Evolutionary conservation across 2,888 invertebrate genomes (phyloP).

Genomic region (Pterobdella sp.): DNA sequence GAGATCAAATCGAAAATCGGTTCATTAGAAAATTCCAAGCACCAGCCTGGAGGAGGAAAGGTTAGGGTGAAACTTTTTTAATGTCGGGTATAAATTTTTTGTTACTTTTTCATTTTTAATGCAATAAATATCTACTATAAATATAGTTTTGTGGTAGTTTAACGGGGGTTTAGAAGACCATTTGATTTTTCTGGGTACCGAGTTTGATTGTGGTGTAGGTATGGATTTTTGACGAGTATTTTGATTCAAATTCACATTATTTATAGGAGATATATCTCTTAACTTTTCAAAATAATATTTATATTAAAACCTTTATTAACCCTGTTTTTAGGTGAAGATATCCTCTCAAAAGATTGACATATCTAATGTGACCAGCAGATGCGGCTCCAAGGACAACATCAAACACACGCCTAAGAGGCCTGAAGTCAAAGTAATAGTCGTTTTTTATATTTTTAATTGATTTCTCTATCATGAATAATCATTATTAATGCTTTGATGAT

Average conservation of each 20-base stretch:
- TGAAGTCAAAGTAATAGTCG: conserved; percentile 64
- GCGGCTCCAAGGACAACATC: conserved; percentile 79
- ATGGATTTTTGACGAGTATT: not conserved
- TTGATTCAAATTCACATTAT: conserved; percentile 11
- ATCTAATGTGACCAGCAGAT: conserved; percentile 30
- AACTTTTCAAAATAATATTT: not conserved
- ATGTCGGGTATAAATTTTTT: too few species aligned
- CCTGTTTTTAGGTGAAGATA: conserved; percentile 35
- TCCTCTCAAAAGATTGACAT: conserved; percentile 35
- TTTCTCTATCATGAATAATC: not conserved
- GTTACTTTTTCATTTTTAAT: too few species aligned
- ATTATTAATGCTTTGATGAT: too few species aligned
- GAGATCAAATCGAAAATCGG: conserved; percentile 33
- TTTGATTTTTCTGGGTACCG: too few species aligned
- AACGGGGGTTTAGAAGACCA: too few species aligned
- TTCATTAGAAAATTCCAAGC: conserved; percentile 36
- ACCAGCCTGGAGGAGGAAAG: conserved; percentile 38
- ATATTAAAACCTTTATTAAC: not conserved
- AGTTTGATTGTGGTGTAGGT: too few species aligned
- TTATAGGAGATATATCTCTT: not conserved
- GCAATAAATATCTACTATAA: too few species aligned
- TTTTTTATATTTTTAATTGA: not conserved
- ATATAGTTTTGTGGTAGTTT: too few species aligned
- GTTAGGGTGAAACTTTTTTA: too few species aligned
- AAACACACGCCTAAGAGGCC: conserved; percentile 85